Conservation (phyloP, 2,888 invertebrate genomes). For the Trachelus tabidus region DNA sequence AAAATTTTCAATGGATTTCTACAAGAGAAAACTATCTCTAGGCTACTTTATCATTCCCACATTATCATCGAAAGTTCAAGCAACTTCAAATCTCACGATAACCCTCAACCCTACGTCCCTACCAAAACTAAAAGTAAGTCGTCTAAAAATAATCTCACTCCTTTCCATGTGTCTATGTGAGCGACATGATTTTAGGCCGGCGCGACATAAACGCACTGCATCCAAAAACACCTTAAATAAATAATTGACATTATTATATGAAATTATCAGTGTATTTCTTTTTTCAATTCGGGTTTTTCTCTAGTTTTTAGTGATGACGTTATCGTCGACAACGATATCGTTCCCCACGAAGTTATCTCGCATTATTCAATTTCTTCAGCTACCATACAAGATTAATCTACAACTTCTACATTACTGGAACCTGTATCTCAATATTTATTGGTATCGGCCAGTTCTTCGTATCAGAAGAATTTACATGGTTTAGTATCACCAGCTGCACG, state of each 20-base stretch:
- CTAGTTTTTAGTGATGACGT: background rate
- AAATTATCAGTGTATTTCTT: background rate
- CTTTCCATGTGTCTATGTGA: background rate
- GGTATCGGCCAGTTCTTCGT: background rate
- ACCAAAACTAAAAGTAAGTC: constrained; percentile 24
- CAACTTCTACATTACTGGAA: background rate
- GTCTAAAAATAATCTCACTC: constrained; percentile 18
- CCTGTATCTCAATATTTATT: background rate
- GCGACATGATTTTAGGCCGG: background rate
- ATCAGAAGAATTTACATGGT: background rate
- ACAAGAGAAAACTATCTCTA: constrained; percentile 14
- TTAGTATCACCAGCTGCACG: background rate
- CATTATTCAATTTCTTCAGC: background rate
- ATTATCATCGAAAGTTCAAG: constrained; percentile 49
- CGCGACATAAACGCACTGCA: background rate
- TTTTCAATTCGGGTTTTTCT: too few species aligned
- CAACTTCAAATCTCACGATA: constrained; percentile 48
- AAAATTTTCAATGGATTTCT: background rate
- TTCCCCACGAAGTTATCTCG: background rate
- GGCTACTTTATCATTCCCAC: constrained; percentile 14
- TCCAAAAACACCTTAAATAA: background rate
- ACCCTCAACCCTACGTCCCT: constrained; percentile 42
- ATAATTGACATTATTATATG: background rate
- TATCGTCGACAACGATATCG: background rate
- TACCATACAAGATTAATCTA: background rate